Conservation (phyloP, 2,888 invertebrate genomes). For the Drosophila neonasuta region DNA sequence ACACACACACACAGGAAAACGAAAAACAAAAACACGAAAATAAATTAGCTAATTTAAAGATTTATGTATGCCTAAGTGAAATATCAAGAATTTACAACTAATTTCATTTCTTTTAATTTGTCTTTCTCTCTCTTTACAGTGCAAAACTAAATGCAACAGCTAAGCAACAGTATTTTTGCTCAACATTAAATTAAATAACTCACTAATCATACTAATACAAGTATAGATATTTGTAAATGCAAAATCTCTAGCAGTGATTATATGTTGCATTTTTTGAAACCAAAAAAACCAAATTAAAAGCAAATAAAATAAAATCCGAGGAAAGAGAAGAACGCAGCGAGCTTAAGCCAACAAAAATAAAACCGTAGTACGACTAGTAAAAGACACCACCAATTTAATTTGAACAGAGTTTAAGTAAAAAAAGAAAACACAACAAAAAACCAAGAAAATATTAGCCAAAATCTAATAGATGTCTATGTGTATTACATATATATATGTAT, state of each 20-base stretch:
- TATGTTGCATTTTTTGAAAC: constrained; percentile 69
- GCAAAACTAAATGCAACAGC: constrained; percentile 54
- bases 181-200: constrained; percentile 58
- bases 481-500: constrained; percentile 40
- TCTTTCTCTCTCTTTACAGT: constrained; percentile 54
- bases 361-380: constrained; percentile 74
- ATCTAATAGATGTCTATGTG: constrained; percentile 57
- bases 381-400: constrained; percentile 80
- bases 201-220: constrained; percentile 40
- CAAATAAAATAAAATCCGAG: constrained; percentile 2
- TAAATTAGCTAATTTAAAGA: constrained; percentile 65
- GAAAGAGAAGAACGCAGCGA: constrained; percentile 67
- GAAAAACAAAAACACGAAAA: constrained; percentile 12
- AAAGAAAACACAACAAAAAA: constrained; percentile 23
- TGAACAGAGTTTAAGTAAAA: constrained; percentile 38
- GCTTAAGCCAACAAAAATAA: constrained; percentile 66
- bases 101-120: not conserved
- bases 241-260: constrained; percentile 64
- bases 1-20: not conserved
- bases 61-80: constrained; percentile 32
- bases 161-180: constrained; percentile 77
- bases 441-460: constrained; percentile 53
- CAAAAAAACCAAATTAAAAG: constrained; percentile 15
- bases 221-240: constrained; percentile 30
- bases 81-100: constrained; percentile 23